Evolutionary conservation across 2,888 invertebrate species (phyloP).

Genomic region (Apocheima hispidaria): DNA sequence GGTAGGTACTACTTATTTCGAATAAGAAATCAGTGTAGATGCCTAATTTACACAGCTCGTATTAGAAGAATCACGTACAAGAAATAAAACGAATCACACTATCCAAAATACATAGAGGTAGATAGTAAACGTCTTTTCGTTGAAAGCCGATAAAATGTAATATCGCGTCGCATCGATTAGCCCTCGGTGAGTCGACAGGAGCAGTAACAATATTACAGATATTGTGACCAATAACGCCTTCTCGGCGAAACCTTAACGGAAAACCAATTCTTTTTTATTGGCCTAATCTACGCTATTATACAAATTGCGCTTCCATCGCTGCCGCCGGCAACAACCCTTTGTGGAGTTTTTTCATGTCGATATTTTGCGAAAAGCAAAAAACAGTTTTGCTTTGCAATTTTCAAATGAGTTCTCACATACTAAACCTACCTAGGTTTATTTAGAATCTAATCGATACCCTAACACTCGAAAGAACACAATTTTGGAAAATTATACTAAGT

Average conservation of each 20-base stretch:
- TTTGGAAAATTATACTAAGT: too few relatives aligned
- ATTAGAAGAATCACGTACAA: too few relatives aligned
- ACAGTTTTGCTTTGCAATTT: slow-evolving; percentile 1
- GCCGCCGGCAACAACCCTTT: slow-evolving; percentile 42
- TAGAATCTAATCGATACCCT: too few relatives aligned
- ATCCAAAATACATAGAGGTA: not conserved
- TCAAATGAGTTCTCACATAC: too few relatives aligned
- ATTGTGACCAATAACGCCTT: slow-evolving; percentile 60
- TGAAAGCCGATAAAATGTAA: slow-evolving; percentile 57
- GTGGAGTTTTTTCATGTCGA: slow-evolving; percentile 39
- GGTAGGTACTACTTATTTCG: too few relatives aligned
- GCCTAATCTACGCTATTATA: slow-evolving; percentile 57
- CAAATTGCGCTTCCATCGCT: slow-evolving; percentile 46
- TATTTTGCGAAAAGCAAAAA: slow-evolving; percentile 16
- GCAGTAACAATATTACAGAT: slow-evolving; percentile 62
- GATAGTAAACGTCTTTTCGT: not conserved
- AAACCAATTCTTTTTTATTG: slow-evolving; percentile 63
- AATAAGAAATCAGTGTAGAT: too few relatives aligned
- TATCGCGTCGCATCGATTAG: slow-evolving; percentile 65
- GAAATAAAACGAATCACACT: not conserved
- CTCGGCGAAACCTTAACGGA: slow-evolving; percentile 52
- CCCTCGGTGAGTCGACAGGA: slow-evolving; percentile 61
- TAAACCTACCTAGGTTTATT: too few relatives aligned
- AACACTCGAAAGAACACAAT: too few relatives aligned
- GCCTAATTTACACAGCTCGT: too few relatives aligned